phyloP scores from a whole-genome alignment of 1,140 invertebrate species.

The Zaprionus lachaisei region DNA sequence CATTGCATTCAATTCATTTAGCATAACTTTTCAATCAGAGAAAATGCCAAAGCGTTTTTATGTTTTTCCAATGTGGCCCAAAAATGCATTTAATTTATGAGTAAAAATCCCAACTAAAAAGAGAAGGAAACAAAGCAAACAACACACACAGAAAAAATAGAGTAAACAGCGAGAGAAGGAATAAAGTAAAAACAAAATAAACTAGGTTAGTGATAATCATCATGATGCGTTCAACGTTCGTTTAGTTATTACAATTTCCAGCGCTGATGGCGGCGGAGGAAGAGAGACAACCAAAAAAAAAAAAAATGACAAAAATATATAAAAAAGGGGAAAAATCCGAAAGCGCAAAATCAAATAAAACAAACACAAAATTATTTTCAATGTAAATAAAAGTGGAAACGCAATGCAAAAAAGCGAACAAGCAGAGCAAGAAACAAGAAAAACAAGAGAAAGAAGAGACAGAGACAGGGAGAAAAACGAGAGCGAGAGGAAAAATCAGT shows the following conservation, averaged over 20 bases:
- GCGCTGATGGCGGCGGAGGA: conserved; percentile 14
- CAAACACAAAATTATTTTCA: conserved; percentile 44
- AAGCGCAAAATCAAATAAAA: conserved; percentile 15
- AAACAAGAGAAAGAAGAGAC: not conserved
- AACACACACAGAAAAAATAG: not conserved
- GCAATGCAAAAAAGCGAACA: conserved; percentile 34
- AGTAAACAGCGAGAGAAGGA: not conserved
- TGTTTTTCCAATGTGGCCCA: conserved; percentile 62
- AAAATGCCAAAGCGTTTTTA: conserved; percentile 54
- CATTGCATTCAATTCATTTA: conserved; percentile 47
- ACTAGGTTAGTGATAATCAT: conserved; percentile 78
- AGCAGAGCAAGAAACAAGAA: not conserved
- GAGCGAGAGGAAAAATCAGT: conserved; percentile 27
- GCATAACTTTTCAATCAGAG: conserved; percentile 56
- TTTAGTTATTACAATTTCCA: conserved; percentile 75
- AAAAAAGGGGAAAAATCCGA: conserved; percentile 7
- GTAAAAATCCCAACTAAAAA: conserved; percentile 21
- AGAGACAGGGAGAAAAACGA: not conserved
- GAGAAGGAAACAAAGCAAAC: not conserved
- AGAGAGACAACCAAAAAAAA: conserved; percentile 1
- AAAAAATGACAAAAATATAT: conserved; percentile 6
- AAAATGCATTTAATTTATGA: conserved; percentile 71
- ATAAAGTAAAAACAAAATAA: conserved; percentile 13
- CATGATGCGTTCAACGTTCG: conserved; percentile 77
- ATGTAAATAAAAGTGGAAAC: conserved; percentile 71